Conservation (phyloP, 2,113 vertebrate species). For the Passer montanus region DNA sequence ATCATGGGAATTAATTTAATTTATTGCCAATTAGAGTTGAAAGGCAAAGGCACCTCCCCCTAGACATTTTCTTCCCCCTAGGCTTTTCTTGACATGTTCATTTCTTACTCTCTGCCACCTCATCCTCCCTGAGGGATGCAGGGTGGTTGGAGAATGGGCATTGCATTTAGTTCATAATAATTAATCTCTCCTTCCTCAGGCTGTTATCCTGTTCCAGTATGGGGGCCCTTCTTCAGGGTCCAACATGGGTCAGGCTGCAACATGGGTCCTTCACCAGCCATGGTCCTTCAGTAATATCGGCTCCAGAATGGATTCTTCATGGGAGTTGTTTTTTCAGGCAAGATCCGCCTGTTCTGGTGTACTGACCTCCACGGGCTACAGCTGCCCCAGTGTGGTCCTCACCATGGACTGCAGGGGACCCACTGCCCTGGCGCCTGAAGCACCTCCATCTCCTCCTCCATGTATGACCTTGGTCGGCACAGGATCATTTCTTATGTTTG, state of each 20-base stretch:
- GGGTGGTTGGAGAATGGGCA: not conserved
- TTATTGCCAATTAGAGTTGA: not conserved
- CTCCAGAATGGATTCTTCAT: not conserved
- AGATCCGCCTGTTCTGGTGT: not conserved
- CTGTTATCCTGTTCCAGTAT: not conserved
- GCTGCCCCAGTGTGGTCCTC: not conserved
- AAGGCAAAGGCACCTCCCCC: not conserved
- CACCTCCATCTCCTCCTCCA: not conserved
- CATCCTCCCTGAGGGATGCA: fast-evolving
- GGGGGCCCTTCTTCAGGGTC: not conserved
- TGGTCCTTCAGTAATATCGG: not conserved
- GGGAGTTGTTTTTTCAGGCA: not conserved
- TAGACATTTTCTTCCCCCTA: not conserved
- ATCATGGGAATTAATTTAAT: not conserved
- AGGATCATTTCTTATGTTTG: not conserved
- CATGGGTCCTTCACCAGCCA: fast-evolving
- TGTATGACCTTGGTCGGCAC: not conserved
- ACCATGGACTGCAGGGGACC: not conserved
- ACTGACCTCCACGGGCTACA: not conserved
- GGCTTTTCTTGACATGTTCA: not conserved
- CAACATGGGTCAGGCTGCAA: no score
- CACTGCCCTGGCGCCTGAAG: no score
- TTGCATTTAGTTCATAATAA: not conserved
- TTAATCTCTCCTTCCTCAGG: not conserved
- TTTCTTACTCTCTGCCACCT: not conserved